Conservation (phyloP, 2,888 invertebrate species). For the Ophion obscuratus region DNA sequence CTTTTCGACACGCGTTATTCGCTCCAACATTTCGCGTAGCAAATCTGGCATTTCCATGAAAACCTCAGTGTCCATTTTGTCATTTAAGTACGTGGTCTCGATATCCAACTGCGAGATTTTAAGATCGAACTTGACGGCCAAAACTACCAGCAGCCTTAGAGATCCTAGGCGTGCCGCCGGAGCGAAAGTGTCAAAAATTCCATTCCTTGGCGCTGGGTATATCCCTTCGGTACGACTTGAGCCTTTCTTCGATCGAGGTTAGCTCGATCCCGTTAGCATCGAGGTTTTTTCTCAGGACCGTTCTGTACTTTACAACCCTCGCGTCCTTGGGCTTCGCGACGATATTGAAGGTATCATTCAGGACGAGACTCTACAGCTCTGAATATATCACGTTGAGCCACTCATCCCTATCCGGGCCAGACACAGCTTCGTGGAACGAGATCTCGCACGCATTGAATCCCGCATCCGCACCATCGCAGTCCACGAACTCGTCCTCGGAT, state of each 20-base stretch:
- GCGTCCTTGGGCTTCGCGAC: slow-evolving; percentile 58
- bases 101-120: slow-evolving; percentile 71
- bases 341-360: slow-evolving; percentile 69
- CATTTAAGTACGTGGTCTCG: slow-evolving; percentile 70
- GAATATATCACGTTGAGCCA: not conserved
- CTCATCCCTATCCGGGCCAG: slow-evolving; percentile 11
- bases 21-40: not conserved
- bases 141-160: slow-evolving; percentile 66
- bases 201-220: slow-evolving; percentile 65
- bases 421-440: slow-evolving; percentile 31
- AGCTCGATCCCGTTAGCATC: slow-evolving; percentile 59
- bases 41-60: slow-evolving; percentile 63
- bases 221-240: slow-evolving; percentile 67
- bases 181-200: slow-evolving; percentile 68
- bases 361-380: slow-evolving; percentile 65
- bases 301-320: slow-evolving; percentile 53
- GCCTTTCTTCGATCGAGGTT: slow-evolving; percentile 67
- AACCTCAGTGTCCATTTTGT: slow-evolving; percentile 65
- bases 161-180: slow-evolving; percentile 66
- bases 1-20: slow-evolving; percentile 1
- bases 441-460: slow-evolving; percentile 34
- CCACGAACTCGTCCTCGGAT: slow-evolving; percentile 33
- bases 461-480: slow-evolving; percentile 8
- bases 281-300: slow-evolving; percentile 64
- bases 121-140: slow-evolving; percentile 65